Percentiles rank a stretch among this genome's conserved stretches.
These are phyloP conservation scores for Epinotia brunnichana DNA, from an alignment of 2,888 invertebrate genomes.

Conservation along the genomic window DNA sequence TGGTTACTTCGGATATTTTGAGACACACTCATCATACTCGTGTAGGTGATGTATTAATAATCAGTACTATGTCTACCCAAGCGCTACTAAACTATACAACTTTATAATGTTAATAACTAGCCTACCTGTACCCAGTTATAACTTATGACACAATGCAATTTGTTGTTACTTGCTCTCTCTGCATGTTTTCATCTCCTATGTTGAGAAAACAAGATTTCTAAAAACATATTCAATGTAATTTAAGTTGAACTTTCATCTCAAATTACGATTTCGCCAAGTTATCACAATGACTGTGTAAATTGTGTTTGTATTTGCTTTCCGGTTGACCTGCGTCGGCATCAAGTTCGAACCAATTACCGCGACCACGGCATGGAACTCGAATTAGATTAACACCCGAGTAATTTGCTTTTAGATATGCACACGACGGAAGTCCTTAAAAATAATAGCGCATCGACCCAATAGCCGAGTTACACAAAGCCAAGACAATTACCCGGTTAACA, in stretches of 20 bases:
- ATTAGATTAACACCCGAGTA: slow-evolving; percentile 34
- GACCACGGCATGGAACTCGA: slow-evolving; percentile 22
- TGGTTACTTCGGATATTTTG: no score
- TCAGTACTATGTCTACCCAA: no score
- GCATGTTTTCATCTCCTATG: slow-evolving; percentile 18
- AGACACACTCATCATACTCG: no score
- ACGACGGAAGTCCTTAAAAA: slow-evolving; percentile 41
- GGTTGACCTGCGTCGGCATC: slow-evolving; percentile 27
- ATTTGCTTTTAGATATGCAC: slow-evolving; percentile 33
- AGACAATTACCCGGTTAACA: slow-evolving; percentile 61
- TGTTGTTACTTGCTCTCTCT: slow-evolving; percentile 6
- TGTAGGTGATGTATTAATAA: no score
- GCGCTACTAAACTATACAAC: no score
- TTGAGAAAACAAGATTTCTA: slow-evolving; percentile 28
- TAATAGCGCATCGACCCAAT: slow-evolving; percentile 56
- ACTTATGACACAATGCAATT: neutral
- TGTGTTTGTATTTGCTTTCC: slow-evolving; percentile 41
- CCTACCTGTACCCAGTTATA: neutral
- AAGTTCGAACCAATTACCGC: slow-evolving; percentile 26
- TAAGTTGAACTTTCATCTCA: slow-evolving; percentile 39
- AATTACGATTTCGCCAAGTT: slow-evolving; percentile 39
- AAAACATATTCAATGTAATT: slow-evolving; percentile 30
- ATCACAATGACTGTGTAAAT: slow-evolving; percentile 32
- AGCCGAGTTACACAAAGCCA: slow-evolving; percentile 61
- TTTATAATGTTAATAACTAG: neutral